Evolutionary conservation across 2,797 vertebrate species (phyloP).

Genomic region (Synaphobranchus kaupii): DNA sequence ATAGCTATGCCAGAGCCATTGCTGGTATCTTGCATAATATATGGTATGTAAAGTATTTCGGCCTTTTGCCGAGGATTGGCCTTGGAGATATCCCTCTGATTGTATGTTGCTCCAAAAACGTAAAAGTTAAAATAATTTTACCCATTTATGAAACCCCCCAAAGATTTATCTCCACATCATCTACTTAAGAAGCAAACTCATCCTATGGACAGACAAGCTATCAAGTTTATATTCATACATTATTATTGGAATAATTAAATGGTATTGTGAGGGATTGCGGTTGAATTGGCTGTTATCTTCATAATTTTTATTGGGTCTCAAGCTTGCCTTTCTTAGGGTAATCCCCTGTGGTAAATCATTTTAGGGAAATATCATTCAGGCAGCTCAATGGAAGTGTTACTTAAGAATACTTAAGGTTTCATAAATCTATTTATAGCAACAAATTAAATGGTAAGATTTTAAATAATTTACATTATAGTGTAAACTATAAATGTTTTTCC

Average conservation of each 20-base stretch:
- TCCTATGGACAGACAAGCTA: slow-evolving; percentile 14
- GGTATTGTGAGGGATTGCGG: neutral
- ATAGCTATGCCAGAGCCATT: slow-evolving; percentile 40
- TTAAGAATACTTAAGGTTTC: neutral
- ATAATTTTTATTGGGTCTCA: slow-evolving; percentile 5
- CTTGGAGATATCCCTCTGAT: neutral
- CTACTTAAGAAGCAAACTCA: slow-evolving; percentile 8
- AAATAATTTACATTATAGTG: no score
- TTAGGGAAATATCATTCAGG: neutral
- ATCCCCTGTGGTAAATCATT: neutral
- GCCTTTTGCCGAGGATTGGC: slow-evolving; percentile 48
- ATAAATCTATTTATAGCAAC: no score
- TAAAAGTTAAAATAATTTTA: neutral
- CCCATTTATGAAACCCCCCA: neutral
- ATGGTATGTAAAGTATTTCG: slow-evolving; percentile 60
- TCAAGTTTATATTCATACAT: neutral
- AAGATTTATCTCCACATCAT: neutral
- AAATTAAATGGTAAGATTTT: no score
- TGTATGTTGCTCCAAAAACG: neutral
- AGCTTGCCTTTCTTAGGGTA: neutral
- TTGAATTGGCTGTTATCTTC: neutral
- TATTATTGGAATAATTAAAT: slow-evolving; percentile 14
- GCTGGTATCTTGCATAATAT: slow-evolving; percentile 63
- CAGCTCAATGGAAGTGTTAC: neutral
- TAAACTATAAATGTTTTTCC: no score